Conservation (phyloP, 2,797 vertebrate species). For the Poecile montanus region DNA sequence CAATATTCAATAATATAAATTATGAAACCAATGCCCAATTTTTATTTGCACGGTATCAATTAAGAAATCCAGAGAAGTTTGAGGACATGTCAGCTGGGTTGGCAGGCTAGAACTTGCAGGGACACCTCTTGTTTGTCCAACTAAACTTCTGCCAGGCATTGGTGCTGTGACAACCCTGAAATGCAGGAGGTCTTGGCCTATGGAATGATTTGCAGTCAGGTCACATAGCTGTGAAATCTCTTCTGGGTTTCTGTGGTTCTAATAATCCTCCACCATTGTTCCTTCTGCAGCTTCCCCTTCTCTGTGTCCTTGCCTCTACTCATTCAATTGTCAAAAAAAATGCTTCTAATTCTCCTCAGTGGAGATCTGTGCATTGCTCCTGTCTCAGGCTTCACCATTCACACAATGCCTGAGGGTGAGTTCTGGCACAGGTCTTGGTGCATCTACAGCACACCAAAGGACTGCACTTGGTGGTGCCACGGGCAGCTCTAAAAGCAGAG, state of each 20-base stretch:
- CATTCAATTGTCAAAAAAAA: neutral
- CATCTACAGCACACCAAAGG: neutral
- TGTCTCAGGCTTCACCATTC: neutral
- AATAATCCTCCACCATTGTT: neutral
- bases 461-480: neutral
- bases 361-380: neutral
- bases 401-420: rapidly evolving
- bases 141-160: neutral
- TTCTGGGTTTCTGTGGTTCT: neutral
- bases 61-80: neutral
- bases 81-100: neutral
- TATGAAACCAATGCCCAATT: neutral
- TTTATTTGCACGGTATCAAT: neutral
- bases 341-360: neutral
- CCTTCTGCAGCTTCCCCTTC: neutral
- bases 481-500: neutral
- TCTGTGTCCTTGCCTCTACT: neutral
- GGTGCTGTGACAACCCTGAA: neutral
- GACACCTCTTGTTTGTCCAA: neutral
- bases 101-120: neutral
- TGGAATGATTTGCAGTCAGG: neutral
- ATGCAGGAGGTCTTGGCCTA: neutral
- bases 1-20: neutral
- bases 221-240: neutral
- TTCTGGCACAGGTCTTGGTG: neutral